Percentiles rank a stretch among this genome's conserved stretches.
phyloP scores from a whole-genome alignment of 64 coral and sea anemone species.

The Trachythela sp. region DNA sequence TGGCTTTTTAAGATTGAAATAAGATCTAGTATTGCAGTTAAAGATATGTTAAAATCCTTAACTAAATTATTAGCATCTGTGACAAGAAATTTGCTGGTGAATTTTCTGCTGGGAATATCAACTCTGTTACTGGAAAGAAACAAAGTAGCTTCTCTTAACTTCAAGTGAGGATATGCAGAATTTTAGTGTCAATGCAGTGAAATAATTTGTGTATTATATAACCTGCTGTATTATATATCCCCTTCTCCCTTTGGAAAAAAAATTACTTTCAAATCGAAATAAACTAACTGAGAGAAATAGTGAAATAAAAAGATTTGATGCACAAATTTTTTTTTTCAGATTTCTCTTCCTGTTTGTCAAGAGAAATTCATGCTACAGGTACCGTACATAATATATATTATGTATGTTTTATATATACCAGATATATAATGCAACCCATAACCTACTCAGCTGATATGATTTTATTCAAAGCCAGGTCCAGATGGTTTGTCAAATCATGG shows the following conservation, averaged over 20 bases:
- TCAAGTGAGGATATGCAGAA: constrained; percentile 32
- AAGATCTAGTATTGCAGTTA: constrained; percentile 33
- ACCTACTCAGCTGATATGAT: not conserved
- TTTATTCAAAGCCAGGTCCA: constrained; percentile 34
- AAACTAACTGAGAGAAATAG: not conserved
- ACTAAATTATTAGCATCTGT: constrained; percentile 52
- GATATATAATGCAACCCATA: not conserved
- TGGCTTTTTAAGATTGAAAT: not conserved
- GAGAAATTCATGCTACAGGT: not conserved
- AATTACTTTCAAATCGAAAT: not conserved
- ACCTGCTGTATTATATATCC: not conserved
- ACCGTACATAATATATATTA: not conserved
- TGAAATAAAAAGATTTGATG: not conserved
- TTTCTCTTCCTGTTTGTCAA: not conserved
- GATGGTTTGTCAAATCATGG: constrained; percentile 53
- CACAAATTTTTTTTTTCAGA: not conserved
- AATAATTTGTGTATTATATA: not conserved
- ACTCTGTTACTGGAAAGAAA: constrained; percentile 39
- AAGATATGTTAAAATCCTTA: constrained; percentile 26
- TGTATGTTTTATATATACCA: not conserved
- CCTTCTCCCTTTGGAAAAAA: not conserved
- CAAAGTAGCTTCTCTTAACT: constrained; percentile 21
- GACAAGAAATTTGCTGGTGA: constrained; percentile 42
- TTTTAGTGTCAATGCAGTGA: constrained; percentile 11
- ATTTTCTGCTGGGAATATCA: constrained; percentile 58